Base-by-base conservation (phyloP, 2,888 invertebrate genomes). In the Parapristionchus giblindavisi region DNA sequence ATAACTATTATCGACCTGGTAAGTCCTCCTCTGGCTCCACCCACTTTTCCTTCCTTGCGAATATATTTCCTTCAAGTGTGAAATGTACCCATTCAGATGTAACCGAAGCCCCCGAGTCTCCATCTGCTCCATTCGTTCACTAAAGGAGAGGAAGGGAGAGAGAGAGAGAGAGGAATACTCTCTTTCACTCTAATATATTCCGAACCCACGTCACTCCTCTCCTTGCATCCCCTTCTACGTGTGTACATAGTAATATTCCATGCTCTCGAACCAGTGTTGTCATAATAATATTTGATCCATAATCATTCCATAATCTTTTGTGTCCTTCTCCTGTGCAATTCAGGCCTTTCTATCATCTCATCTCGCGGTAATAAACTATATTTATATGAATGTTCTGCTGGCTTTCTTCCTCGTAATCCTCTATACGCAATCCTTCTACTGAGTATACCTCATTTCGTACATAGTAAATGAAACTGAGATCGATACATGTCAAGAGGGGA, bases 1-100 rank as follows among this genome's bases (percentile, higher is more conserved):
- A 87, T 40, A 78, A 80, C 40, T 87, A 85, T 77, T 87, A 86
- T 58, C 75, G 84, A 78, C 82, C 84, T 74, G 84, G 80, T 81
- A 34, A 71, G 70, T 63, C 76, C 32, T n/a, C 24, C n/a, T 75
- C 73, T 71, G 36, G 54, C 0, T 60, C 36, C 61, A 51, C 24
- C 4, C n/a, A 56, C 4, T 51, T n/a, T 56, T 24, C 34, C 29
- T 21, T 48, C 51, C 40, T 40, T 43, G 6, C n/a, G 38, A 40
- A 14, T 51, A 43, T 27, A 58, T 17, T 0, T 2, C 58, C 2
- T 58, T 1, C 14, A n/a, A 40, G 2, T 1, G 8, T 24, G 21
- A 21, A 52, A 52, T 52, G 52, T 8, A 52, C 43, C 21, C 4
- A 24, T 75, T 60, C 72, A 77, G 77, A 77, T 48, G 54, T 65